These are phyloP conservation scores for Amphiprion ocellaris DNA, from an alignment of 2,113 vertebrate genomes.

Conservation along the genomic window DNA sequence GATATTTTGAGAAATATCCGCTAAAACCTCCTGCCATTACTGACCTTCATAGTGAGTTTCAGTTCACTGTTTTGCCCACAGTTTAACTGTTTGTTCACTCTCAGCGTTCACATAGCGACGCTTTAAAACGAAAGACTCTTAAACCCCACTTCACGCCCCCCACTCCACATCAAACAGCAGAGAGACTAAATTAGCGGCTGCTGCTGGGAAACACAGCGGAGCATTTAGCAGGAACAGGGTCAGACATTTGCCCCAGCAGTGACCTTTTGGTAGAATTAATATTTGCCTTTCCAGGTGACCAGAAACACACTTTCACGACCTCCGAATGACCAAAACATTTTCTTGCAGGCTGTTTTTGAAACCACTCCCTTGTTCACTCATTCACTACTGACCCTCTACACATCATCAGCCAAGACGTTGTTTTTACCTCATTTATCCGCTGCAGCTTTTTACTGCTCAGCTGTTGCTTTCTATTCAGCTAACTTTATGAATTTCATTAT, in stretches of 20 bases:
- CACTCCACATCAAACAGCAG: background rate
- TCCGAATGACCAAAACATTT: background rate
- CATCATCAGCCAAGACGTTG: too few species aligned
- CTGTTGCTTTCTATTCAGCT: background rate
- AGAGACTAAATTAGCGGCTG: background rate
- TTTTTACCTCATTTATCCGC: too few species aligned
- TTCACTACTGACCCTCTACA: too few species aligned
- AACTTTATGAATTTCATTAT: background rate
- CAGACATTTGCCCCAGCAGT: background rate
- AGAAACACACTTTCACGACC: background rate
- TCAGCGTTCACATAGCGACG: background rate
- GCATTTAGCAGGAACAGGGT: background rate
- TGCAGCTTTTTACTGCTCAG: background rate
- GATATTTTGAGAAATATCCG: background rate
- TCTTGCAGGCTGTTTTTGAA: background rate
- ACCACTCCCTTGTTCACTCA: background rate
- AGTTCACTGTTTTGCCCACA: background rate
- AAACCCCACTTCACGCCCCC: background rate
- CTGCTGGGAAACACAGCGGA: background rate
- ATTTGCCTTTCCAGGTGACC: background rate
- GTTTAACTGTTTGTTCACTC: constrained; percentile 9
- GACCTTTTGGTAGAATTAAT: background rate
- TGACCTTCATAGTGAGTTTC: background rate
- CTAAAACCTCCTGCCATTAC: background rate
- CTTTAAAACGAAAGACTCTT: constrained; percentile 6